Percentiles rank a stretch among this genome's conserved stretches.
Evolutionary conservation across 2,797 vertebrate species (phyloP).

Genomic region (Brachyalestes nurse): DNA sequence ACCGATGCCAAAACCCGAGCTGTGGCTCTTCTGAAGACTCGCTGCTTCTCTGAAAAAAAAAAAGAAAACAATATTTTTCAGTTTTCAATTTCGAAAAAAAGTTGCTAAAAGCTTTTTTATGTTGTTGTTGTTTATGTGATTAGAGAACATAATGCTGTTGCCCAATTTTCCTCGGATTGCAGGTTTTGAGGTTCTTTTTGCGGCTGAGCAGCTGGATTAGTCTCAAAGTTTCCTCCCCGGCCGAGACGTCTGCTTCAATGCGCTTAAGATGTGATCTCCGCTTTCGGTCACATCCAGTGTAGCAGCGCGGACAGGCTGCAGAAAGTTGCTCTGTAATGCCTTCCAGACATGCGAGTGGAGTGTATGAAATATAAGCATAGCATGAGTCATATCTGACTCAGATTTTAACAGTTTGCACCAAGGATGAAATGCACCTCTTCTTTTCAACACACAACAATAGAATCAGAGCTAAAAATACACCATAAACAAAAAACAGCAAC

Average conservation of each 20-base stretch:
- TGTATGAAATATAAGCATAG: constrained; percentile 19
- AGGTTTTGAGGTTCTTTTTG: constrained; percentile 25
- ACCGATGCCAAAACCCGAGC: constrained; percentile 19
- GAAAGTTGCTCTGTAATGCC: constrained; percentile 37
- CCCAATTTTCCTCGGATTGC: constrained; percentile 17
- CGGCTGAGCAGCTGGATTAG: not conserved
- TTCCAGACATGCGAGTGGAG: constrained; percentile 18
- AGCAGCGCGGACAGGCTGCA: constrained; percentile 14
- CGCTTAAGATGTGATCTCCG: constrained; percentile 31
- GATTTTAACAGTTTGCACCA: constrained; percentile 29
- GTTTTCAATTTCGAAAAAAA: constrained; percentile 36
- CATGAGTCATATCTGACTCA: constrained; percentile 49
- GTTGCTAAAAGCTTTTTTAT: constrained; percentile 34
- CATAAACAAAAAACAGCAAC: not conserved
- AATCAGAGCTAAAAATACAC: constrained; percentile 34
- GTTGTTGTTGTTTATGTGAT: constrained; percentile 28
- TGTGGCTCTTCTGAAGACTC: constrained; percentile 22
- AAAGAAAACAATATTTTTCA: constrained; percentile 31
- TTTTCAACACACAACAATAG: constrained; percentile 36
- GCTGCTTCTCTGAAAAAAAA: constrained; percentile 24
- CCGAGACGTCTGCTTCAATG: constrained; percentile 28
- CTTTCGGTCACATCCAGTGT: constrained; percentile 19
- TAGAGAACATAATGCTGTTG: constrained; percentile 29
- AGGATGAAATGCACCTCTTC: constrained; percentile 39
- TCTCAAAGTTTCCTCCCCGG: constrained; percentile 16